Evolutionary conservation across 2,888 invertebrate species (phyloP).

Genomic region (Orgyia antiqua): DNA sequence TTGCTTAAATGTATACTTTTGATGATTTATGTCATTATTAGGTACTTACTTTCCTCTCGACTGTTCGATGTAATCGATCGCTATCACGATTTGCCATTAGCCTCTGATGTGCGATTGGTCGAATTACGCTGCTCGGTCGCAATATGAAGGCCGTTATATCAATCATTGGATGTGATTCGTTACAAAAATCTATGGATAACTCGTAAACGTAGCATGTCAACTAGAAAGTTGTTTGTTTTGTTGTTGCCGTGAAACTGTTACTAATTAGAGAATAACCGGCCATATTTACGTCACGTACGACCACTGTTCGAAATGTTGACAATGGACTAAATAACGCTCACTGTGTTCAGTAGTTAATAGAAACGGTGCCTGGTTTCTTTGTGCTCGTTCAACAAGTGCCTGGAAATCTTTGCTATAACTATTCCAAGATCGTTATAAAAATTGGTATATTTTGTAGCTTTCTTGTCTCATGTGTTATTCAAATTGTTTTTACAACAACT

Average conservation of each 20-base stretch:
- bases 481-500: too few species aligned
- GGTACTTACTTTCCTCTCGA: neutral
- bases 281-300: slow-evolving; percentile 6
- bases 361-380: slow-evolving; percentile 2
- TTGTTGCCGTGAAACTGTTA: slow-evolving; percentile 18
- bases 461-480: too few species aligned
- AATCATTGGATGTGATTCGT: slow-evolving; percentile 23
- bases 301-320: too few species aligned
- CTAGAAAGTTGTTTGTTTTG: slow-evolving; percentile 30
- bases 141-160: slow-evolving; percentile 30
- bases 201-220: slow-evolving; percentile 26
- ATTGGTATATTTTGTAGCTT: too few species aligned
- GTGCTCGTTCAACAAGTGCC: slow-evolving; percentile 3
- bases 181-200: slow-evolving; percentile 22
- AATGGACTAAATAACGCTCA: slow-evolving; percentile 3
- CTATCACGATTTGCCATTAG: neutral
- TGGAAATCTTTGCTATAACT: too few species aligned
- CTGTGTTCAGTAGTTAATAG: slow-evolving; percentile 2
- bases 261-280: slow-evolving; percentile 17
- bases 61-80: neutral
- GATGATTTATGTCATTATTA: neutral
- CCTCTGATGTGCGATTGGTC: neutral
- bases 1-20: neutral
- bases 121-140: slow-evolving; percentile 7
- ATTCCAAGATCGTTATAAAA: too few species aligned